Conservation (phyloP, 2,113 vertebrate genomes). For the Rhegmatorhina hoffmannsi region DNA sequence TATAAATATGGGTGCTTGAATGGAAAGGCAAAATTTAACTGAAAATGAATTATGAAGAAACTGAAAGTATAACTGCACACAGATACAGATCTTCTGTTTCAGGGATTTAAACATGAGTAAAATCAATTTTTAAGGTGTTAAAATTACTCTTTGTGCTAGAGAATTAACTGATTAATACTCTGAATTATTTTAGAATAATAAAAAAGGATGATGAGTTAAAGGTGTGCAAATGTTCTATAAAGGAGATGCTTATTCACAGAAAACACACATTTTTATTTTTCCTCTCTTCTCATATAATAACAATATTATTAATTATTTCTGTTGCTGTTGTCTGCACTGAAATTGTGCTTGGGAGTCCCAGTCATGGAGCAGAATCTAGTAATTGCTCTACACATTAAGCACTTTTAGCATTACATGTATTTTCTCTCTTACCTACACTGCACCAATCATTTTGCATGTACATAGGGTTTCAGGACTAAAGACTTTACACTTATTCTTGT, state of each 20-base stretch:
- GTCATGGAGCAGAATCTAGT: neutral
- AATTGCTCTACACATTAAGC: neutral
- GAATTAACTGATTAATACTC: neutral
- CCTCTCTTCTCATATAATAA: neutral
- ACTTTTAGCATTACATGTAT: neutral
- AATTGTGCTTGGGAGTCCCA: neutral
- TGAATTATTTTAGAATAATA: neutral
- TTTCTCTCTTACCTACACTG: neutral
- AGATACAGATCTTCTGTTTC: neutral
- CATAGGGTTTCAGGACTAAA: conserved; percentile 15
- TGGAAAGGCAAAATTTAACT: neutral
- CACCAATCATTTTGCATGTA: neutral
- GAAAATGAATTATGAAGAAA: neutral
- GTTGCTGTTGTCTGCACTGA: neutral
- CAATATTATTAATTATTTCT: neutral
- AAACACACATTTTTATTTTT: neutral
- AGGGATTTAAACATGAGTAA: neutral
- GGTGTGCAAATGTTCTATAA: neutral
- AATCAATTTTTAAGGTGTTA: neutral
- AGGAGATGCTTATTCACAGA: neutral
- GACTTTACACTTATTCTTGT: neutral
- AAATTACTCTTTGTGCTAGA: neutral
- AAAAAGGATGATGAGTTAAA: neutral
- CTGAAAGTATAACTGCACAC: neutral
- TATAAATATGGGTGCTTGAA: neutral